Conservation (phyloP, 2,888 invertebrate genomes). For the Orgyia antiqua region DNA sequence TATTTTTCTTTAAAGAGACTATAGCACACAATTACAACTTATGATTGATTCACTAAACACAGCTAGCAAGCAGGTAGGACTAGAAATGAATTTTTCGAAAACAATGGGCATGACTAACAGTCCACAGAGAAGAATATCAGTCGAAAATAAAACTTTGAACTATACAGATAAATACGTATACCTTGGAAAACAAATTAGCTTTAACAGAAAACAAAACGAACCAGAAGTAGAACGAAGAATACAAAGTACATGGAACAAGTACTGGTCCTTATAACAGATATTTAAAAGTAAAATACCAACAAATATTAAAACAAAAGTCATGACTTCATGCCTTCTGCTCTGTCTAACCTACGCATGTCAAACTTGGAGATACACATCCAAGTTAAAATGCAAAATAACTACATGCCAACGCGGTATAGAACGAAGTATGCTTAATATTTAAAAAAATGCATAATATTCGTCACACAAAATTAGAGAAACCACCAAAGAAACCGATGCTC, state of each 20-base stretch:
- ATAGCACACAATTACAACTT: background rate
- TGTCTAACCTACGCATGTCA: constrained; percentile 1
- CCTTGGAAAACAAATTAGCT: too few species aligned
- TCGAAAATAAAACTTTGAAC: background rate
- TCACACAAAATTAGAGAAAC: too few species aligned
- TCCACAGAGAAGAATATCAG: constrained; percentile 1
- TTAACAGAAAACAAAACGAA: background rate
- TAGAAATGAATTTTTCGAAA: constrained; percentile 4
- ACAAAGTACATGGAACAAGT: background rate
- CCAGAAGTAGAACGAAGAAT: background rate
- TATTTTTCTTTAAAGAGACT: too few species aligned
- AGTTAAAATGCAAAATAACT: too few species aligned
- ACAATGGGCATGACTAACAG: constrained; percentile 4
- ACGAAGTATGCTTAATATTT: too few species aligned
- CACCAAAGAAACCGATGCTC: too few species aligned
- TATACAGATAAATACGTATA: constrained; percentile 3
- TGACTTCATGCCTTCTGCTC: background rate
- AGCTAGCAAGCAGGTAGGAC: constrained; percentile 1
- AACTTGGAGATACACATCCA: too few species aligned
- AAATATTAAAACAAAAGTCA: background rate
- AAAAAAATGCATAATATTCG: background rate
- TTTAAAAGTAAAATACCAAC: background rate
- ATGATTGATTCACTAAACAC: background rate
- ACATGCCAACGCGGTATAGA: too few species aligned
- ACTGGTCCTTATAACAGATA: background rate